These are phyloP conservation scores for Pardosa pseudoannulata DNA, from an alignment of 2,888 invertebrate species.

Conservation along the genomic window DNA sequence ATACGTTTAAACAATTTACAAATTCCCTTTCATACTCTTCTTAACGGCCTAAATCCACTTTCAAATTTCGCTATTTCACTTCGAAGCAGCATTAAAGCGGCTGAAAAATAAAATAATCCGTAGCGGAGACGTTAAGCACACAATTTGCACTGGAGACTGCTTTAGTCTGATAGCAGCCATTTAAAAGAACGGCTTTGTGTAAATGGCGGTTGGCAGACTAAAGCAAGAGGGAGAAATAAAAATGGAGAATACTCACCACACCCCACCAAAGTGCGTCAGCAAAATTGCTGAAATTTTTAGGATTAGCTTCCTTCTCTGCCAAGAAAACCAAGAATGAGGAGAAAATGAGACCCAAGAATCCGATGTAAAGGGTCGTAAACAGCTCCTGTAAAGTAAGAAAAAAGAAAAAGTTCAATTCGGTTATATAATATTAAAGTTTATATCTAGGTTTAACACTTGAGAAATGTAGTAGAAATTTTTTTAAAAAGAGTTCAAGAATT, in stretches of 20 bases:
- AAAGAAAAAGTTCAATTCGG: no score
- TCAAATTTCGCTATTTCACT: no score
- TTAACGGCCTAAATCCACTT: no score
- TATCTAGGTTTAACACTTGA: no score
- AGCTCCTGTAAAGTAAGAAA: slow-evolving; percentile 84
- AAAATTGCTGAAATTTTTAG: slow-evolving; percentile 89
- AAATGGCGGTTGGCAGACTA: not conserved
- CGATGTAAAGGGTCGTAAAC: slow-evolving; percentile 95
- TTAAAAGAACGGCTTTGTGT: not conserved
- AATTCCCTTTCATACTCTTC: no score
- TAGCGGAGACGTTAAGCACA: no score
- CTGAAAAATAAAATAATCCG: no score
- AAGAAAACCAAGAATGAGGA: slow-evolving; percentile 96
- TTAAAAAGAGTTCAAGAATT: no score
- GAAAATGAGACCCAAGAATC: slow-evolving; percentile 94
- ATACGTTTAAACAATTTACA: no score
- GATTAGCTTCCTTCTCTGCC: slow-evolving; percentile 90
- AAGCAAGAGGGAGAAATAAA: not conserved
- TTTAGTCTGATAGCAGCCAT: not conserved
- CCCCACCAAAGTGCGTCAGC: slow-evolving; percentile 98
- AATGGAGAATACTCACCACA: slow-evolving; percentile 85
- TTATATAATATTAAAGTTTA: no score
- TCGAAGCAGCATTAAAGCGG: no score
- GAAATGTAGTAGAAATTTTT: no score
- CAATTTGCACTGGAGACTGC: not conserved